phyloP scores from a whole-genome alignment of 2,113 vertebrate species.

The Odobenus rosmarus region DNA sequence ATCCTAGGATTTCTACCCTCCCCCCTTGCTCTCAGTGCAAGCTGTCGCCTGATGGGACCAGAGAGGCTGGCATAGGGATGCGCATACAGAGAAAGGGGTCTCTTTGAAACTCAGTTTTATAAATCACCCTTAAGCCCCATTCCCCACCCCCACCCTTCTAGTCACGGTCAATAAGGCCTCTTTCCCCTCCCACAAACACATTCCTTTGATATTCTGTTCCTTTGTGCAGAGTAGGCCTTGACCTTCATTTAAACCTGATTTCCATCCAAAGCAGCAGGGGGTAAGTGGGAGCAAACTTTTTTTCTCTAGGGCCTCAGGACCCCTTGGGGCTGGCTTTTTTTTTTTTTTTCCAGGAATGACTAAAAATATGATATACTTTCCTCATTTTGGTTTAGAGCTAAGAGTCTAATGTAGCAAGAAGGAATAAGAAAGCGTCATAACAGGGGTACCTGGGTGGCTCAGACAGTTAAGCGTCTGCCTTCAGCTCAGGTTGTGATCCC shows the following conservation, averaged over 20 bases:
- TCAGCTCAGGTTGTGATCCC: too few species aligned
- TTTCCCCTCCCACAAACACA: neutral
- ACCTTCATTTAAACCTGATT: neutral
- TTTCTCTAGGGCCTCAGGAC: neutral
- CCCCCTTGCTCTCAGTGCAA: neutral
- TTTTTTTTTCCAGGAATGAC: neutral
- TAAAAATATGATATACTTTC: neutral
- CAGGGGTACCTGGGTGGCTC: neutral
- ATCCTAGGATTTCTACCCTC: neutral
- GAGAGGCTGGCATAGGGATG: neutral
- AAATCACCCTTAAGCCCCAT: neutral
- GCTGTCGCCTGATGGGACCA: neutral
- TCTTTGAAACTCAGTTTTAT: neutral
- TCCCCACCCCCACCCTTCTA: too few species aligned
- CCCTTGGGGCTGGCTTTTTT: neutral
- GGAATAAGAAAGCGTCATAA: neutral
- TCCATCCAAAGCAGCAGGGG: neutral
- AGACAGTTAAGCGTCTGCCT: too few species aligned
- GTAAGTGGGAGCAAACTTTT: neutral
- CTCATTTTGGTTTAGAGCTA: neutral
- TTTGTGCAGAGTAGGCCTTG: neutral
- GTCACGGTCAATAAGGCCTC: neutral
- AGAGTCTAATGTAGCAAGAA: neutral
- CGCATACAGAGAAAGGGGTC: neutral
- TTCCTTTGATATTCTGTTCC: neutral